These are phyloP conservation scores for Rhinichthys klamathensis DNA, from an alignment of 2,113 vertebrate genomes.

Conservation along the genomic window DNA sequence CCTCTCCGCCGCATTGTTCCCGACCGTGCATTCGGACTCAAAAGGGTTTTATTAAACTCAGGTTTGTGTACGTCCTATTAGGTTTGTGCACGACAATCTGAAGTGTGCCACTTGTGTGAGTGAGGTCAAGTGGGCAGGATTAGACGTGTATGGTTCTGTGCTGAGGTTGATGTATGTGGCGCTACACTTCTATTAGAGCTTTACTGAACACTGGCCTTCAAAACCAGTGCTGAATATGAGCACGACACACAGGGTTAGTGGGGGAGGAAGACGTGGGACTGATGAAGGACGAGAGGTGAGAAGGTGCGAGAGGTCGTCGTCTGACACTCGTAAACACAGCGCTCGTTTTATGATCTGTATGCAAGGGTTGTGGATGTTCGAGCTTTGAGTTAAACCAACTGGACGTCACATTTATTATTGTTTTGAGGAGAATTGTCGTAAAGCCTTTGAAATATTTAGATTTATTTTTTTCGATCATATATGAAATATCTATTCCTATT, in stretches of 20 bases:
- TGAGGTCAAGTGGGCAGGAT: conserved; percentile 19
- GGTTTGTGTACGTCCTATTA: neutral
- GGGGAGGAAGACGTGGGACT: conserved; percentile 27
- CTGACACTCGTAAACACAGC: conserved; percentile 74
- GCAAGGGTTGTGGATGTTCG: conserved; percentile 40
- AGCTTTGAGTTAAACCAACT: neutral
- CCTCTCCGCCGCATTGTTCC: conserved; percentile 64
- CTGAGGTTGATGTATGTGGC: conserved; percentile 75
- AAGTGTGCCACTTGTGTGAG: too few relatives aligned
- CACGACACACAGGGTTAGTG: conserved; percentile 57
- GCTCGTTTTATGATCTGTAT: conserved; percentile 2
- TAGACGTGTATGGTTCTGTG: conserved; percentile 77
- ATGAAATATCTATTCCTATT: neutral
- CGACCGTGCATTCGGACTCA: conserved; percentile 23
- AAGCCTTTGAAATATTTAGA: neutral
- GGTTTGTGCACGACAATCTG: neutral
- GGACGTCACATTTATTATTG: neutral
- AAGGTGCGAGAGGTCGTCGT: conserved; percentile 70
- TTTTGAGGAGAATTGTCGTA: neutral
- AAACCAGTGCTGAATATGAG: neutral
- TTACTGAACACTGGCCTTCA: conserved; percentile 82
- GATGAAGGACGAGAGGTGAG: conserved; percentile 62
- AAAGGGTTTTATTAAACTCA: conserved; percentile 2
- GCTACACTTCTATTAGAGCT: conserved; percentile 67
- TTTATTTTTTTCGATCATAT: neutral